These are phyloP conservation scores for Pseudomugil tenellus DNA, from an alignment of 2,797 vertebrate species.

Conservation along the genomic window DNA sequence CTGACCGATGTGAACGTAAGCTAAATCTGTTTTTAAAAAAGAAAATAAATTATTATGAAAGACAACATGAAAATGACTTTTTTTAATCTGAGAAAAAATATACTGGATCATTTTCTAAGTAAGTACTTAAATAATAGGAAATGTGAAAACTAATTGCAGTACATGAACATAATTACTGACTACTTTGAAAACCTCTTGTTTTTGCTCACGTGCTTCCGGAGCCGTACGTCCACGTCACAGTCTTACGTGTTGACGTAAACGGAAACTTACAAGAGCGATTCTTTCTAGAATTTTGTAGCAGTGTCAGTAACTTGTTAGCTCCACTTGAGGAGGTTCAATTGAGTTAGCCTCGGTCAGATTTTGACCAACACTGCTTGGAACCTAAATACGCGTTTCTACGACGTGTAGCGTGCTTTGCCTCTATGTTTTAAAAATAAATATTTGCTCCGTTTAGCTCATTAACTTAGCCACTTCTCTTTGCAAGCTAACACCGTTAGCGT, in stretches of 20 bases:
- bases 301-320: conserved; percentile 32
- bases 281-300: conserved; percentile 76
- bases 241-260: conserved; percentile 48
- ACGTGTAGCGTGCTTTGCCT: background rate
- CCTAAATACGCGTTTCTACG: background rate
- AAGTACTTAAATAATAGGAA: no score
- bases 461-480: conserved; percentile 37
- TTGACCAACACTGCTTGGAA: background rate
- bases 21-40: no score
- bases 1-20: background rate
- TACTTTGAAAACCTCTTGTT: no score
- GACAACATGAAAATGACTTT: background rate
- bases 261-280: conserved; percentile 62
- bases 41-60: background rate
- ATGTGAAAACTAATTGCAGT: no score
- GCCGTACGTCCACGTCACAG: background rate
- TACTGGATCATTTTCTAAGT: no score
- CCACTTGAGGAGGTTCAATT: background rate
- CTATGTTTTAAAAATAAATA: background rate
- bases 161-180: no score
- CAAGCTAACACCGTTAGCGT: conserved; percentile 58
- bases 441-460: conserved; percentile 24
- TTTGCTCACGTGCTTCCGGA: background rate
- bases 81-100: no score
- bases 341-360: background rate